phyloP scores from a whole-genome alignment of 1,140 invertebrate species.

The Danaus plexippus region DNA sequence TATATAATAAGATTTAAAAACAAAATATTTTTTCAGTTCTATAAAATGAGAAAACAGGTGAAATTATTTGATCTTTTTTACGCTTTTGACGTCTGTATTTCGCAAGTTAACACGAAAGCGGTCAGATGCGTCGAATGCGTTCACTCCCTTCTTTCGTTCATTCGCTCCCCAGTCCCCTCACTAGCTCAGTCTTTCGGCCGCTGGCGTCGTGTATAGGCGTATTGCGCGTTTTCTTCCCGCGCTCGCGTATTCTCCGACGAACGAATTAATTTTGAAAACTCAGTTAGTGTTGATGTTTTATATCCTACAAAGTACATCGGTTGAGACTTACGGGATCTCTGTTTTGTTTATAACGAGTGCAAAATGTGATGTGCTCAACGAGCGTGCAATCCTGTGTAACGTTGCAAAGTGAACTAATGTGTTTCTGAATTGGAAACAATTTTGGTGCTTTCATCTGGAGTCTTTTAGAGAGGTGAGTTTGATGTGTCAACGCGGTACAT shows the following conservation, averaged over 20 bases:
- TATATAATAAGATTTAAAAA: too few relatives aligned
- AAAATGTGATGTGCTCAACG: constrained; percentile 65
- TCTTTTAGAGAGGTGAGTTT: constrained; percentile 17
- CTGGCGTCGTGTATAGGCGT: constrained; percentile 35
- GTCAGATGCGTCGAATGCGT: constrained; percentile 47
- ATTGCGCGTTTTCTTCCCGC: constrained; percentile 15
- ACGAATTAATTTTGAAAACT: constrained; percentile 35
- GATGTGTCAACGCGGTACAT: neutral
- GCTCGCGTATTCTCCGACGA: constrained; percentile 43
- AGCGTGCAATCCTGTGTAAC: constrained; percentile 56
- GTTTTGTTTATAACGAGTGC: constrained; percentile 50
- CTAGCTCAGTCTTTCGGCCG: constrained; percentile 49
- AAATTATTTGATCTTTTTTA: constrained; percentile 5
- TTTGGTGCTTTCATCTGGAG: constrained; percentile 33
- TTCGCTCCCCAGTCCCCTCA: constrained; percentile 25
- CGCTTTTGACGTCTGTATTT: constrained; percentile 16
- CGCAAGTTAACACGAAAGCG: constrained; percentile 36
- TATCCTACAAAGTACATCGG: constrained; percentile 29
- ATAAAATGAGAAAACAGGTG: too few relatives aligned
- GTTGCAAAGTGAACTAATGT: constrained; percentile 61
- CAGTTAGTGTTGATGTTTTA: constrained; percentile 40
- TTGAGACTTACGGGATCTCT: constrained; percentile 42
- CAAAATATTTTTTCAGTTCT: too few relatives aligned
- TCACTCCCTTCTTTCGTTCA: constrained; percentile 37
- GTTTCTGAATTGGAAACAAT: constrained; percentile 55